A percentile compares a stretch with the other conserved stretches of the same genome.
Evolutionary conservation across 1,140 invertebrate genomes (phyloP).

Genomic region (Lordiphosa collinella): DNA sequence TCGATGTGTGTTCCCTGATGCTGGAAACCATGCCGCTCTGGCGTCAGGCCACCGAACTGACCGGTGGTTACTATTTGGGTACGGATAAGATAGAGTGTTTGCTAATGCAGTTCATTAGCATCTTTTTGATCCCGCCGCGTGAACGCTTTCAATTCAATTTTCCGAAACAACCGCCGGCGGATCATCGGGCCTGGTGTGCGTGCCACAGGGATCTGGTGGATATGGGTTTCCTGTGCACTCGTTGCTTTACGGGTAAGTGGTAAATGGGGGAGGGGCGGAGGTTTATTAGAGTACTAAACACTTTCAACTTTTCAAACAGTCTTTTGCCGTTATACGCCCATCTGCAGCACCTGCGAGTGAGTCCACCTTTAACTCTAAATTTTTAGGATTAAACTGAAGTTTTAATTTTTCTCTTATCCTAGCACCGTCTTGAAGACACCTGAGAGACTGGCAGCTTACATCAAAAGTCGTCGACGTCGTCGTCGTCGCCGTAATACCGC

Average conservation of each 20-base stretch:
- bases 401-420: no score
- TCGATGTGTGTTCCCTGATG: background rate
- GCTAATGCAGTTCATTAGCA: background rate
- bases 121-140: slow-evolving; percentile 1
- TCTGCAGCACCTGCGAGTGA: background rate
- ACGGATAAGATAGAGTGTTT: background rate
- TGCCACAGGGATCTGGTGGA: background rate
- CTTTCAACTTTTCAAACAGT: background rate
- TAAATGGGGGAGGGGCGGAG: no score
- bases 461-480: no score
- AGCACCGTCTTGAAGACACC: no score
- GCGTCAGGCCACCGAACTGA: slow-evolving; percentile 1
- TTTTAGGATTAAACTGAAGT: no score
- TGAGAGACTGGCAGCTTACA: no score
- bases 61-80: slow-evolving; percentile 1
- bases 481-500: no score
- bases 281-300: no score
- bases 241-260: slow-evolving; percentile 1
- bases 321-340: background rate
- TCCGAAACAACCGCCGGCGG: background rate
- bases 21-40: background rate
- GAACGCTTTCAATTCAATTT: slow-evolving; percentile 4
- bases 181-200: background rate
- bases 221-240: background rate
- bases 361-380: background rate